Base-by-base conservation (phyloP, 2,797 vertebrate species). In the Staurois parvus region DNA sequence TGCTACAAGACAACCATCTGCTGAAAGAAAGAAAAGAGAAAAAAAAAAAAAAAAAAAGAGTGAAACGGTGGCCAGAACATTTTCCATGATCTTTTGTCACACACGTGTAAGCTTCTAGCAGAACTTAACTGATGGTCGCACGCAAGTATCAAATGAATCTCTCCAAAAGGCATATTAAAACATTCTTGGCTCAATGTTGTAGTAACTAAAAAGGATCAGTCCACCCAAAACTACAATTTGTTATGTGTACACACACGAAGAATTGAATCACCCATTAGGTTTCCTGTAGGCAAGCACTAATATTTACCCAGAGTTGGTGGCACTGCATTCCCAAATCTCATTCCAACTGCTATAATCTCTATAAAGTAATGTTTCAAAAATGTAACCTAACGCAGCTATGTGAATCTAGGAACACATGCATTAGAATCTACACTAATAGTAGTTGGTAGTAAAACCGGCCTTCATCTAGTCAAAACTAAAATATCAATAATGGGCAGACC, bases 1-100 rank as follows among this genome's bases (percentile, higher is more conserved):
- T 32, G 80, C 26, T 79, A 79, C 85, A 88, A 82, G 86, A 90
- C 68, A 87, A 86, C 88, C 90, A 93, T 92, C 93, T 93, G 91
- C 80, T 32, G 83, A 67, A 62, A 85, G 48, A 83, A 79, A 84
- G 30, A 72, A 66, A 3, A 13, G 12, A 42, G 9, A 6, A 8
- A 40, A 40, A 10, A 40, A 7, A 40, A 69, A 72, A 68, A 76
- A 52, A 21, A 77, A 72, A 56, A 56, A 79, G 74, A 79, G 66
- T 28, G 82, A n/a, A 66, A 8, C 24, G 0, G 37, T 45, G 84
- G 30, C 76, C 40, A 21, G 68, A 73, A 73, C 30, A 79, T 74
- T 67, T 86, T 79, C 59, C 75, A 78, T 40, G 48, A 83, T 17
- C 5, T 37, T 26, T 30, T 11, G 17, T 64, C 40, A 68, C 66